Base-by-base conservation (phyloP, 2,888 invertebrate species). In the Harpagoxenus sublaevis region DNA sequence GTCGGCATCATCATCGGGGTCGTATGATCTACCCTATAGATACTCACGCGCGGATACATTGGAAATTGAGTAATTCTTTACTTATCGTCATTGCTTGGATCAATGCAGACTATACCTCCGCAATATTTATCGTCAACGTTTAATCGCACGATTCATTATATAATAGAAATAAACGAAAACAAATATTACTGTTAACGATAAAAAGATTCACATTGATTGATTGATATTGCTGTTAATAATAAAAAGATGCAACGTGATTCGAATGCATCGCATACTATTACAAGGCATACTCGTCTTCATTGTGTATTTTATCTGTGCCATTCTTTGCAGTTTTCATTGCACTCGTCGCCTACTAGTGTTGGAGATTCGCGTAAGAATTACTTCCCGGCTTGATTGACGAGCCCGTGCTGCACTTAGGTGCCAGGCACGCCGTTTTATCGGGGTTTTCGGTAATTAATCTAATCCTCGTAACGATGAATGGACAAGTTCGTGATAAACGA, bases 401-500 rank as follows among this genome's bases (percentile, higher is more conserved):
- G 79, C 79, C 39, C n/a, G 71, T 51, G 73, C 71, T 78, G 60
- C 73, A 81, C 79, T 81, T 81, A 62, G 79, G 73, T 73, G 79
- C 23, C 79, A 60, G 79, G 35, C 60, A 71, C 48, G 60, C 48
- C 73, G 73, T 81, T 81, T 81, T 81, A 73, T 73, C 79, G 62
- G 48, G 73, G 51, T 81, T 81, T 81, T 81, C 79, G 79, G 73
- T 73, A 81, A 81, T 81, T 81, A 81, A 81, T 81, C 79, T 81
- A 73, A 81, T 81, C 79, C 73, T 73, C 48, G 79, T 81, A 81
- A 81, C 62, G 73, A 71, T 60, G 73, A 73, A 73, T 81, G 48
- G 79, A 81, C 79, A 81, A 81, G 79, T 81, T 73, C 60, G 79
- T 81, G 79, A 81, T 81, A 81, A 81, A 81, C 79, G 79, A 81